Evolutionary conservation across 2,888 invertebrate genomes (phyloP), one percentile per base, ranked within the genome.

Genomic region (Caenorhabditis zanzibari): DNA sequence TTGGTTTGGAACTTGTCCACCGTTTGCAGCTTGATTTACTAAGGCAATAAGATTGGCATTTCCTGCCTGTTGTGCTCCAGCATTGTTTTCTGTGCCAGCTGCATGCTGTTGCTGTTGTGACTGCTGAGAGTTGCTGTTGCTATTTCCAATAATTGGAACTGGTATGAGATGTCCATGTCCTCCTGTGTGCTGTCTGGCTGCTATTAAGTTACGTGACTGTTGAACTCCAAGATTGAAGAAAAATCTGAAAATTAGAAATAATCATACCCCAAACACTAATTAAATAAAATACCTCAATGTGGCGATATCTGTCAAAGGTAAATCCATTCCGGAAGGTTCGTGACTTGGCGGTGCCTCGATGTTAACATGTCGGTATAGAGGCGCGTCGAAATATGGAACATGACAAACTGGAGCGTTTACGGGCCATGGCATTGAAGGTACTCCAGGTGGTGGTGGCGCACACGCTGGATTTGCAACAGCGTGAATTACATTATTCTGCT

Each of bases 141-240:
- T n/a, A n/a, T n/a, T n/a, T n/a, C n/a, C n/a, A n/a, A n/a, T n/a
- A n/a, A n/a, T n/a, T n/a, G n/a, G 41, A 61, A 56, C 35, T 74
- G 69, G 64, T n/a, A 56, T 49, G 14, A 19, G 22, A n/a, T 22
- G 73, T n/a, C 47, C 47, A 19, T 7, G n/a, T 1, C n/a, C 47
- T 19, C 19, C 47, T 19, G 38, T 73, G 58, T 49, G 47, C 19
- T 61, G 66, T 72, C 80, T 28, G 1, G 75, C 71, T n/a, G 66
- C 35, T 22, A 85, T 69, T 10, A 90, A 81, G 54, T 85, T 85
- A 26, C 89, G 74, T 4, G 91, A 88, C 56, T 91, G 91, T 66
- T 90, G 89, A 10, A 91, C 90, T 28, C 91, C 91, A 58, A 91
- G 87, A 72, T 91, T 91, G 88, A 90, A 90, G 82, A 90, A 90